These are phyloP conservation scores for Motacilla tschutschensis DNA, from an alignment of 2,113 vertebrate species.

Conservation along the genomic window DNA sequence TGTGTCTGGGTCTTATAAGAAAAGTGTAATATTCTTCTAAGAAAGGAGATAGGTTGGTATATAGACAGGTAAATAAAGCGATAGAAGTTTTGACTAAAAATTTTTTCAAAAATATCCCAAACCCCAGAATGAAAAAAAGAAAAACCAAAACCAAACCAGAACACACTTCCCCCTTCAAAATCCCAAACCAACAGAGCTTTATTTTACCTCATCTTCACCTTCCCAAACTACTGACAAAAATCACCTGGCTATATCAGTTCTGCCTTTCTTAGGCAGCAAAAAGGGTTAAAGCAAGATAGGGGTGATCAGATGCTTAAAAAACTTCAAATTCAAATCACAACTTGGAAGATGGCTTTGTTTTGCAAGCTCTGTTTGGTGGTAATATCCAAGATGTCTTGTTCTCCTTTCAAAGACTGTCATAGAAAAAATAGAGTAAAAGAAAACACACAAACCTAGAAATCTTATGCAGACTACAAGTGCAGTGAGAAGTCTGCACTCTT, in stretches of 20 bases:
- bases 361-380: not conserved
- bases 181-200: rapidly evolving
- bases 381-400: not conserved
- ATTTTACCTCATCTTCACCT: not conserved
- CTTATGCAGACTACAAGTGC: not conserved
- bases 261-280: not conserved
- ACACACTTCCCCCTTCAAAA: not conserved
- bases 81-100: not conserved
- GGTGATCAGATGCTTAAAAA: not conserved
- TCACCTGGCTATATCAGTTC: not conserved
- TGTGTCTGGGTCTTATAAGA: not conserved
- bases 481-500: not conserved
- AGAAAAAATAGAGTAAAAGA: not conserved
- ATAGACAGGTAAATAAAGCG: not conserved
- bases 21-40: not conserved
- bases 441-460: not conserved
- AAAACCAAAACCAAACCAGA: no score
- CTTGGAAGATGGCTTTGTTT: not conserved
- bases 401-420: not conserved
- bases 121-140: rapidly evolving
- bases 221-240: not conserved
- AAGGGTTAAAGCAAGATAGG: not conserved
- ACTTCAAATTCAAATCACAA: not conserved
- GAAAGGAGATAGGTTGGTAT: not conserved
- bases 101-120: not conserved